phyloP scores from a whole-genome alignment of 2,888 invertebrate genomes.

The Ormyrus pomaceus region DNA sequence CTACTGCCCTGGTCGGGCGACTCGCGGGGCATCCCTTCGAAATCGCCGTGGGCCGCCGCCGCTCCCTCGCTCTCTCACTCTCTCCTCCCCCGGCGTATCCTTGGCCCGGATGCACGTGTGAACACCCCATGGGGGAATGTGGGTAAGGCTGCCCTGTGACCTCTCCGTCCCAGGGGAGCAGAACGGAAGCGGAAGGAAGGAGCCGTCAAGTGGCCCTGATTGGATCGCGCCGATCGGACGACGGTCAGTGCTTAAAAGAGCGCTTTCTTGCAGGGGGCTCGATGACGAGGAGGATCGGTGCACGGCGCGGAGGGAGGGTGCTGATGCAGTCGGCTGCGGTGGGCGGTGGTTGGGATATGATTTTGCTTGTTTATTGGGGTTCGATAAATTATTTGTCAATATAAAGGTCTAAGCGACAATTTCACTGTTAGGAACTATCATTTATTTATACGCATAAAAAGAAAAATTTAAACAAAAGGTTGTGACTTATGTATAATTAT shows the following conservation, averaged over 20 bases:
- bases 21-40: slow-evolving; percentile 72
- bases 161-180: slow-evolving; percentile 74
- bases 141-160: slow-evolving; percentile 74
- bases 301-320: too few relatives aligned
- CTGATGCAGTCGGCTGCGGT: too few relatives aligned
- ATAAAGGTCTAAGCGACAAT: too few relatives aligned
- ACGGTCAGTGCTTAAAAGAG: background rate
- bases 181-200: slow-evolving; percentile 51
- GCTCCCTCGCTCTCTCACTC: background rate
- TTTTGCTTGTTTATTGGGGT: too few relatives aligned
- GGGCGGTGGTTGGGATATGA: too few relatives aligned
- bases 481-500: too few relatives aligned
- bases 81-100: background rate
- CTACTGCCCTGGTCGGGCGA: slow-evolving; percentile 69
- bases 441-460: too few relatives aligned
- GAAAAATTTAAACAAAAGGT: too few relatives aligned
- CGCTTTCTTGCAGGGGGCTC: too few relatives aligned
- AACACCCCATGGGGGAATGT: slow-evolving; percentile 70
- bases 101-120: slow-evolving; percentile 35
- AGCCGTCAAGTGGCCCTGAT: background rate
- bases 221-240: background rate
- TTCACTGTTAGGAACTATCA: too few relatives aligned
- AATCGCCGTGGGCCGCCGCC: slow-evolving; percentile 64
- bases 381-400: too few relatives aligned
- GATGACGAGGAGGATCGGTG: too few relatives aligned